Base-by-base conservation (phyloP, 1,140 invertebrate species). In the Euschistus heros region DNA sequence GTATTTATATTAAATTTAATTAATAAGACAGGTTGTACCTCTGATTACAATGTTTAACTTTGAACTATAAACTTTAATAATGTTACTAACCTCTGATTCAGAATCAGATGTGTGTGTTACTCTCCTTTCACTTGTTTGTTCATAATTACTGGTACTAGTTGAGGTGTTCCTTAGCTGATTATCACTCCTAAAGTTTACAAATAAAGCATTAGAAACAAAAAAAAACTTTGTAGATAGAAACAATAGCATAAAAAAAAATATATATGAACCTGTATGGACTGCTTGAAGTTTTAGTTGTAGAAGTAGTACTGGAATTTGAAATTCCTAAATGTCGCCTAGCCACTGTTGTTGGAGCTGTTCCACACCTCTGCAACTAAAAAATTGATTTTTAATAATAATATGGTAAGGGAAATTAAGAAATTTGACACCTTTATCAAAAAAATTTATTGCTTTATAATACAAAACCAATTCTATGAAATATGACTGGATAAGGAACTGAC, bases 271-370 rank as follows among this genome's bases (percentile, higher is more conserved):
- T 84, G 72, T 94, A 95, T 10, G 92, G 90, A 76, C 91, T 94
- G 26, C 91, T 93, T 71, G 89, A 89, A 10, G 92, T 95, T 76
- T 96, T 97, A 42, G 91, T 93, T 6, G 93, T 97, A 42, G 92
- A 95, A 1, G 93, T 97, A 0, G 93, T 96, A 64, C 90, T 94
- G 0, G 92, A 93, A 0, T 92, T 93, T n/a, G 93, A 96, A 66
- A 97, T 94, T 24, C 93, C 93, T 67, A 96, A 86, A 72, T 94
- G 93, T 57, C 92, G 76, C 68, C 88, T 77, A 1, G 84, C 47
- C n/a, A 50, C 47, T 20, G 47, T 50, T 18, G 47, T 50, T 50
- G 47, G n/a, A 20, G 47, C 22, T 50, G 47, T 50, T 50, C 47
- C 47, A 50, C 47, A 50, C 47, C 47, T 50, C 22, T 50, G 47